Percentiles rank a stretch among this genome's conserved stretches.
These are phyloP conservation scores for Habropoda laboriosa DNA, from an alignment of 1,140 invertebrate species.

Conservation along the genomic window DNA sequence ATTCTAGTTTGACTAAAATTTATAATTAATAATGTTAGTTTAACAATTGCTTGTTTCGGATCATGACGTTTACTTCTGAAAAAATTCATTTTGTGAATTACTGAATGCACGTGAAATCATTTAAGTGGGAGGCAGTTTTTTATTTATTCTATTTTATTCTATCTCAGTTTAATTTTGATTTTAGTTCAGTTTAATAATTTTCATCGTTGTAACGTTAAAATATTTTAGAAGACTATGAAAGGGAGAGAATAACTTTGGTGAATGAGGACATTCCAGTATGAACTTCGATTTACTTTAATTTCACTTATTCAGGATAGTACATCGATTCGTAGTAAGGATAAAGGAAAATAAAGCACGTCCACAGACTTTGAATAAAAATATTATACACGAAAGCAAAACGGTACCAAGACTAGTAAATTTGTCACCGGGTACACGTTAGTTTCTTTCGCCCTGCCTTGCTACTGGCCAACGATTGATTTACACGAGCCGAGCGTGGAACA, in stretches of 20 bases:
- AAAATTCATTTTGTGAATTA: no score
- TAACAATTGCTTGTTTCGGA: no score
- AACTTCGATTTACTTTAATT: neutral
- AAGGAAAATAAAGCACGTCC: neutral
- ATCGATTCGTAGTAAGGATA: neutral
- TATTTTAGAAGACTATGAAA: no score
- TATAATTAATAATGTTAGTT: no score
- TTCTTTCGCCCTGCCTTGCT: constrained; percentile 38
- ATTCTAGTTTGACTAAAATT: no score
- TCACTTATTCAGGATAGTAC: neutral
- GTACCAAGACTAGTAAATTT: constrained; percentile 56
- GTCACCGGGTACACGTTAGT: constrained; percentile 52
- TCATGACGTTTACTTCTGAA: no score
- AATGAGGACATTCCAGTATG: neutral
- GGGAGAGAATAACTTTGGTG: neutral
- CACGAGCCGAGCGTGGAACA: constrained; percentile 38
- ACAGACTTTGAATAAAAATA: constrained; percentile 49
- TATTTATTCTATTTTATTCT: no score
- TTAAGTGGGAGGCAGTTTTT: no score
- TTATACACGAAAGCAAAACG: constrained; percentile 15
- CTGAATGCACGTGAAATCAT: no score
- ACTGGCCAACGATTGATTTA: constrained; percentile 65
- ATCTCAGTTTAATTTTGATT: no score
- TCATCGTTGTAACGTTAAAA: no score
- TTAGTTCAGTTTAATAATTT: no score